Base-by-base conservation (phyloP, 2,113 vertebrate genomes). In the Todiramphus saurophagus region DNA sequence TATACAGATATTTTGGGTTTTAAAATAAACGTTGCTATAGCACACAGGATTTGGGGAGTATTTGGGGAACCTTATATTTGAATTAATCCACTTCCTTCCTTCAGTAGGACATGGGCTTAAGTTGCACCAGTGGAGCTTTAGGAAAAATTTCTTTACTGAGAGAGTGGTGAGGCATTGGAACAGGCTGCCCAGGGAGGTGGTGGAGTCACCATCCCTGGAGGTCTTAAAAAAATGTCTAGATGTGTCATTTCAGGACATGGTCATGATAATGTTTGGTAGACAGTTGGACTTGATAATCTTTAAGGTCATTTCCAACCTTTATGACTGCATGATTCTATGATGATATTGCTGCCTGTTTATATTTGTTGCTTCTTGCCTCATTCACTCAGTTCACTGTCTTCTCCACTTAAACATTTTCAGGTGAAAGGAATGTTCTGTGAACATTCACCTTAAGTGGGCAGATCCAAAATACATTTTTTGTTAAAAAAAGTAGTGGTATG, bases 1-100 rank as follows among this genome's bases (percentile, higher is more conserved):
- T 6, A 4, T 3, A 24, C 12, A 5, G 18, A 0, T 4, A 11
- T 31, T 56, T 18, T 11, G 18, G 13, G 24, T 4, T 59, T 51
- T 64, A 35, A 63, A 63, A 31, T 11, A 31, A 4, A 1, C 12
- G 8, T 41, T 77, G 53, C 37, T 79, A 31, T 6, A 50, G 16
- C 31, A 63, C 46, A 27, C 7, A 31, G 78, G 46, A n/a, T 73
- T 30, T 67, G 14, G 12, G 6, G 23, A 43, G 48, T 25, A 20
- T 74, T 43, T 30, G 30, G 5, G 24, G 25, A 69, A 8, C 10
- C 53, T 77, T 72, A 16, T 4, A 16, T 64, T 33, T 59, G 10
- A 28, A 33, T 58, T 39, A 16, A 27, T 46, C 56, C 5, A 56
- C 11, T 63, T 39, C 8, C 13, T 59, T 50, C 21, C 19, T 72